Conservation (phyloP, 2,888 invertebrate species). For the Perithous albicinctus region DNA sequence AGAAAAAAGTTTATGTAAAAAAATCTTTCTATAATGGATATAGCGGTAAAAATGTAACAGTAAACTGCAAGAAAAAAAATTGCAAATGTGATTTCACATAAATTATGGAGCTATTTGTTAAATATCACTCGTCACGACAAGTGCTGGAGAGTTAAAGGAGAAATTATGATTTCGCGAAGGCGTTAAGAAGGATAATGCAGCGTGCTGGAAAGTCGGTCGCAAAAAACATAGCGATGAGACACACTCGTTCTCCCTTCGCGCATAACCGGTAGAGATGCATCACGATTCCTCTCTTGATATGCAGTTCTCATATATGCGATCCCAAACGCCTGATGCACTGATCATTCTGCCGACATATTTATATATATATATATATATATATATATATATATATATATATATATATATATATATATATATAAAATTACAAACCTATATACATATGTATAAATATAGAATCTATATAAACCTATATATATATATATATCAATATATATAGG, state of each 20-base stretch:
- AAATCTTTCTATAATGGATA: neutral
- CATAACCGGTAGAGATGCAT: constrained; percentile 36
- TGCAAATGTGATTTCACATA: neutral
- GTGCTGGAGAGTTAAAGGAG: neutral
- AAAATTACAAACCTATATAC: too few relatives aligned
- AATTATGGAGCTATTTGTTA: neutral
- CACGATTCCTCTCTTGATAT: constrained; percentile 35
- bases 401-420: too few relatives aligned
- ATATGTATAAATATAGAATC: too few relatives aligned
- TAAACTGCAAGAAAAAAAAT: neutral
- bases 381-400: too few relatives aligned
- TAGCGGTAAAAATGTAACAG: neutral
- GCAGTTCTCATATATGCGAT: constrained; percentile 10
- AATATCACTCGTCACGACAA: neutral
- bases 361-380: too few relatives aligned
- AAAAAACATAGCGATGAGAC: neutral
- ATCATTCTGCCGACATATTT: constrained; percentile 16
- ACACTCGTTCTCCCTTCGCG: constrained; percentile 37
- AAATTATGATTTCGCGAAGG: constrained; percentile 13
- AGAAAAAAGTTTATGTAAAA: too few relatives aligned
- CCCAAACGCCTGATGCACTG: constrained; percentile 13
- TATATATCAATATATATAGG: too few relatives aligned
- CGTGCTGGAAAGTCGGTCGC: constrained; percentile 45
- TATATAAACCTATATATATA: too few relatives aligned
- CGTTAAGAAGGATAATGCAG: constrained; percentile 17